Evolutionary conservation across 1,140 invertebrate genomes (phyloP).

Genomic region (Geopemphigus sp.): DNA sequence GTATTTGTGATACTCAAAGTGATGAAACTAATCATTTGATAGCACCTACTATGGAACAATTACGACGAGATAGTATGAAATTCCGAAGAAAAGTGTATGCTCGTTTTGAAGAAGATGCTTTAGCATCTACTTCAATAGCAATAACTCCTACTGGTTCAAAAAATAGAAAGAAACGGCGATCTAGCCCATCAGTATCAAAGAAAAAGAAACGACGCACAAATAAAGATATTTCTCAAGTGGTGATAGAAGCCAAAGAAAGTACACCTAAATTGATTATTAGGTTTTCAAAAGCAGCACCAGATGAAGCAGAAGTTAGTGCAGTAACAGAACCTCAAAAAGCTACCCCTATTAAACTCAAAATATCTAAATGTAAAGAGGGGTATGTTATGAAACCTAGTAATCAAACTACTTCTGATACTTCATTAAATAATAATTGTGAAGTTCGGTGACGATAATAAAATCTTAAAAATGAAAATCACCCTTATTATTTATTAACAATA

Average conservation of each 20-base stretch:
- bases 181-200: slow-evolving; percentile 53
- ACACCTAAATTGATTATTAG: slow-evolving; percentile 64
- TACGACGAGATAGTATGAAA: slow-evolving; percentile 82
- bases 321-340: slow-evolving; percentile 61
- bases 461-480: slow-evolving; percentile 21
- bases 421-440: slow-evolving; percentile 76
- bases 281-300: slow-evolving; percentile 55
- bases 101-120: slow-evolving; percentile 70
- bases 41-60: slow-evolving; percentile 70
- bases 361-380: slow-evolving; percentile 73
- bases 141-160: slow-evolving; percentile 37
- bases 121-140: slow-evolving; percentile 53
- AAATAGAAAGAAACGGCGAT: slow-evolving; percentile 51
- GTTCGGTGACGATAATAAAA: slow-evolving; percentile 67
- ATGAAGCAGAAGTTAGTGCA: slow-evolving; percentile 48
- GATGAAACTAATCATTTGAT: slow-evolving; percentile 54
- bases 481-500: slow-evolving; percentile 20
- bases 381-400: slow-evolving; percentile 59
- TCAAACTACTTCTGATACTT: slow-evolving; percentile 52
- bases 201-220: slow-evolving; percentile 59
- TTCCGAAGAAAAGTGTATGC: slow-evolving; percentile 79
- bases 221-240: slow-evolving; percentile 52
- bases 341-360: slow-evolving; percentile 77
- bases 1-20: slow-evolving; percentile 59
- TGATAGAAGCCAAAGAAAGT: slow-evolving; percentile 59